Evolutionary conservation across 2,888 invertebrate species (phyloP).

Genomic region (Perizoma flavofasciatum): DNA sequence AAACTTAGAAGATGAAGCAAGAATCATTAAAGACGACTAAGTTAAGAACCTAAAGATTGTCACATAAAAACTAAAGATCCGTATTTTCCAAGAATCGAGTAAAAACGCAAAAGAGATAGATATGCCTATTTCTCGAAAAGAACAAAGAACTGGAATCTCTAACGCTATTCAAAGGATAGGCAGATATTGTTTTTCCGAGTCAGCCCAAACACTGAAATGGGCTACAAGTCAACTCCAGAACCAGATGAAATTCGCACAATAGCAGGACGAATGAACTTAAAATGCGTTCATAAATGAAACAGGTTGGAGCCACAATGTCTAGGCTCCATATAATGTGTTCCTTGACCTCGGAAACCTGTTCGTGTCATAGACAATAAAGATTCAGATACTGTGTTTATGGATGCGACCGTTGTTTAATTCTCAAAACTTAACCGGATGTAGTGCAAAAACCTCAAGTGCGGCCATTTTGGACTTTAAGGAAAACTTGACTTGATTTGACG

Average conservation of each 20-base stretch:
- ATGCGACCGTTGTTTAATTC: slow-evolving; percentile 6
- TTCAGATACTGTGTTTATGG: slow-evolving; percentile 11
- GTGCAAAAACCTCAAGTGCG: not conserved
- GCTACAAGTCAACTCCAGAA: not conserved
- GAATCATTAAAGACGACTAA: no score
- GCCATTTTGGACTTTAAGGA: not conserved
- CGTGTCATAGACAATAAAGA: slow-evolving; percentile 14
- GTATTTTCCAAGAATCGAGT: no score
- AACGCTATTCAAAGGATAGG: no score
- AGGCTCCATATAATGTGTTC: slow-evolving; percentile 25
- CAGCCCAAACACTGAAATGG: not conserved
- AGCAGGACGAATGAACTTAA: not conserved
- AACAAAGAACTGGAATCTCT: no score
- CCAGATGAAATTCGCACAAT: not conserved
- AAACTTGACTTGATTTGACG: not conserved
- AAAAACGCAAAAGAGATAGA: no score
- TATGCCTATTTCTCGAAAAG: no score
- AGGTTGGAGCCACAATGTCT: slow-evolving; percentile 22
- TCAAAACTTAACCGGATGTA: slow-evolving; percentile 16
- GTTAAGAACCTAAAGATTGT: no score
- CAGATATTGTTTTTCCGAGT: no score
- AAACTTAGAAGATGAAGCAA: no score
- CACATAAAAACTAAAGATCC: no score
- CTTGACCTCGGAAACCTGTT: slow-evolving; percentile 24
- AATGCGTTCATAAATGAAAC: slow-evolving; percentile 7